Percentiles rank a stretch among this genome's conserved stretches.
These are phyloP conservation scores for Folsomia manolachei DNA, from an alignment of 2,888 invertebrate species.

Conservation along the genomic window DNA sequence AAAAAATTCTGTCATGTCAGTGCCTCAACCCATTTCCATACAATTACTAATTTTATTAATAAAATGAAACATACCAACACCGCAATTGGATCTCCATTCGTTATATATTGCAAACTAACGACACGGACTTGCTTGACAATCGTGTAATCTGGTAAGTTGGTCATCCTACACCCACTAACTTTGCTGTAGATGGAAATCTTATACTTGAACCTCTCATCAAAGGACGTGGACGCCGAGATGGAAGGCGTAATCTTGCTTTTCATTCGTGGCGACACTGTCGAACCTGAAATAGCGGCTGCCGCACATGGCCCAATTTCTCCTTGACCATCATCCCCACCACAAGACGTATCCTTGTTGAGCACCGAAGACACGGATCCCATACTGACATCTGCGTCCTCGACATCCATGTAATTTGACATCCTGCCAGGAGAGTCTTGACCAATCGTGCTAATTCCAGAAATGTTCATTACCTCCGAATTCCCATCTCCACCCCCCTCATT, in stretches of 20 bases:
- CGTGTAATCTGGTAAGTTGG: slow-evolving; percentile 36
- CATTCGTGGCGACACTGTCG: neutral
- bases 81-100: slow-evolving; percentile 26
- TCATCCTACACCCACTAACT: slow-evolving; percentile 41
- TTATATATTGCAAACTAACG: slow-evolving; percentile 29
- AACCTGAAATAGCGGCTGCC: neutral
- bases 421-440: neutral
- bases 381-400: neutral
- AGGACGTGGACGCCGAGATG: neutral
- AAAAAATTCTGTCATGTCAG: too few relatives aligned
- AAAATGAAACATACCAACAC: too few relatives aligned
- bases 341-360: too few relatives aligned
- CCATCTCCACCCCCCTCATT: neutral
- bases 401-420: neutral
- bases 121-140: slow-evolving; percentile 41
- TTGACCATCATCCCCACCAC: too few relatives aligned
- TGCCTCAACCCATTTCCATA: too few relatives aligned
- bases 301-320: too few relatives aligned
- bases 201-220: slow-evolving; percentile 20
- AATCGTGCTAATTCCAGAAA: neutral
- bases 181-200: slow-evolving; percentile 45
- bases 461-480: neutral
- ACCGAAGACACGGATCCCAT: neutral
- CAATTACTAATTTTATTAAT: too few relatives aligned
- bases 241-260: neutral